Conservation (phyloP, 2,797 vertebrate genomes). For the Gadopsis marmoratus region DNA sequence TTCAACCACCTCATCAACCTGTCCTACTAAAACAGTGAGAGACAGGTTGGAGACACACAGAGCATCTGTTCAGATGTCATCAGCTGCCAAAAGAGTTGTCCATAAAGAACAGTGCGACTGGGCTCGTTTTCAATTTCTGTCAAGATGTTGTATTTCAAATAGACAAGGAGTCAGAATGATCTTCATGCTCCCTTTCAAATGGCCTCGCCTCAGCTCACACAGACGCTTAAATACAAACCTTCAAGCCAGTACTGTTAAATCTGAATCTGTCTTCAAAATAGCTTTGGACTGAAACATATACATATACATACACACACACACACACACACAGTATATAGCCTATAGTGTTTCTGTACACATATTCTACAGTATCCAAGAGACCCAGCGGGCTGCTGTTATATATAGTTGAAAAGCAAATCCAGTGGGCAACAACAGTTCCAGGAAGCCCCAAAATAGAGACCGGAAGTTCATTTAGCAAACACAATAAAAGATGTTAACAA, state of each 20-base stretch:
- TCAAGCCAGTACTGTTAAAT: not conserved
- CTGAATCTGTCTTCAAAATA: constrained; percentile 6
- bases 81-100: constrained; percentile 24
- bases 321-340: no score
- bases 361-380: constrained; percentile 17
- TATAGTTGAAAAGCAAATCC: constrained; percentile 21
- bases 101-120: constrained; percentile 11
- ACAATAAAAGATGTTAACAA: constrained; percentile 65
- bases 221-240: constrained; percentile 19
- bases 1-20: constrained; percentile 45
- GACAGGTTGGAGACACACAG: constrained; percentile 8
- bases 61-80: constrained; percentile 40
- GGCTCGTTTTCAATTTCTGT: constrained; percentile 36
- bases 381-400: constrained; percentile 13
- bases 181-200: constrained; percentile 8
- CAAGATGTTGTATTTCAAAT: constrained; percentile 29
- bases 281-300: not conserved
- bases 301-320: no score
- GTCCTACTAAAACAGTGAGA: constrained; percentile 28
- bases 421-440: constrained; percentile 72
- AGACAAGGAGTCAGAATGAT: constrained; percentile 5
- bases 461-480: constrained; percentile 74
- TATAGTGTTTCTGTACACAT: not conserved
- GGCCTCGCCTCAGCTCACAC: not conserved
- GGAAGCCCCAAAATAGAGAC: constrained; percentile 77